A percentile compares a stretch with the other conserved stretches of the same genome.
Evolutionary conservation across 2,888 invertebrate species (phyloP).

Genomic region (Oligia fasciuncula): DNA sequence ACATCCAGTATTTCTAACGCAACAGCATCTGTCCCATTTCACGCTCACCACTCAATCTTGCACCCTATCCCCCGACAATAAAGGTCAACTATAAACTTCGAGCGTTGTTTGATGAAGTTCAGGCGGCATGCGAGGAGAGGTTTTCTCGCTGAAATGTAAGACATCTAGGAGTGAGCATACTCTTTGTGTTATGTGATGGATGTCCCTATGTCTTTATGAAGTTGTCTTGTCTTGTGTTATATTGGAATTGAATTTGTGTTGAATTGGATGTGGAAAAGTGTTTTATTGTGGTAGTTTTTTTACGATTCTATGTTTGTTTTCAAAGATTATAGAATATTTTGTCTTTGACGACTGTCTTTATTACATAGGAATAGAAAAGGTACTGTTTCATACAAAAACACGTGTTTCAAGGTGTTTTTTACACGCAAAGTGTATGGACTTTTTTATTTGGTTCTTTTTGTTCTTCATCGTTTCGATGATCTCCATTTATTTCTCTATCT

Average conservation of each 20-base stretch:
- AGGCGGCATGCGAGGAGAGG: conserved; percentile 45
- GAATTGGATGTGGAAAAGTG: not conserved
- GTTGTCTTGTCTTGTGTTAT: conserved; percentile 32
- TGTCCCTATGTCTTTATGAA: conserved; percentile 59
- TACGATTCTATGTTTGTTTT: not conserved
- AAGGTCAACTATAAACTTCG: conserved; percentile 55
- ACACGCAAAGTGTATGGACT: too few species aligned
- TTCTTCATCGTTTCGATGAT: not conserved
- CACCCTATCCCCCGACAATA: conserved; percentile 60
- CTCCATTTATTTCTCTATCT: not conserved
- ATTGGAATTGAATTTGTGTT: conserved; percentile 46
- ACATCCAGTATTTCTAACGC: conserved; percentile 49
- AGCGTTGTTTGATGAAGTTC: conserved; percentile 54
- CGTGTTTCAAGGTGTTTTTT: too few species aligned
- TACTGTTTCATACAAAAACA: not conserved
- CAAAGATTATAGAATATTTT: not conserved
- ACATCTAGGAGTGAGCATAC: conserved; percentile 58
- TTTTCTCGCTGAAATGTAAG: conserved; percentile 56
- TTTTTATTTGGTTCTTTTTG: not conserved
- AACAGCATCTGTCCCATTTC: conserved; percentile 50
- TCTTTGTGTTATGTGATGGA: conserved; percentile 57
- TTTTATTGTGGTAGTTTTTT: not conserved
- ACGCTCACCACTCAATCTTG: conserved; percentile 62
- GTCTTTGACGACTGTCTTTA: not conserved
- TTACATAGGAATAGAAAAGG: too few species aligned